phyloP scores from a whole-genome alignment of 1,140 invertebrate species.

The Anadara kagoshimensis region DNA sequence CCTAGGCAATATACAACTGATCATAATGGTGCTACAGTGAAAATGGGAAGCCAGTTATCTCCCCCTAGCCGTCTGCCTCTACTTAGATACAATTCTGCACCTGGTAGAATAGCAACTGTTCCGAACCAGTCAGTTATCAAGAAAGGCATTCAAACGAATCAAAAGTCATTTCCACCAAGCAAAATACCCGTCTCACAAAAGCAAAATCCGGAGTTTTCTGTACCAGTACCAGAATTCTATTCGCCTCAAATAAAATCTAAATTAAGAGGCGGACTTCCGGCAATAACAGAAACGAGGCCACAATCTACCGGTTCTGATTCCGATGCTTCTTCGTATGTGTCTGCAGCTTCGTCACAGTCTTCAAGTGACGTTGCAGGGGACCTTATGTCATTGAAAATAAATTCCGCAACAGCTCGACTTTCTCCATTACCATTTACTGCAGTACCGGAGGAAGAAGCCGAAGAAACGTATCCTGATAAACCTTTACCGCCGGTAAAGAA shows the following conservation, averaged over 20 bases:
- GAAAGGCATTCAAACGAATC: conserved; percentile 2
- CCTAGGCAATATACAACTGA: conserved; percentile 40
- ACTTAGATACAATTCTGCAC: conserved; percentile 63
- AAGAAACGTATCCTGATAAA: conserved; percentile 13
- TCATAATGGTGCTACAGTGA: conserved; percentile 11
- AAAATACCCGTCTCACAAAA: conserved; percentile 45
- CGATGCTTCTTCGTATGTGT: conserved; percentile 36
- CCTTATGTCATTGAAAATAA: conserved; percentile 17
- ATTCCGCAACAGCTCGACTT: conserved; percentile 18
- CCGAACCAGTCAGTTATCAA: conserved; percentile 53
- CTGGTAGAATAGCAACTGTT: conserved; percentile 64
- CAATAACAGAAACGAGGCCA: conserved; percentile 23
- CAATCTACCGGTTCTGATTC: conserved; percentile 24
- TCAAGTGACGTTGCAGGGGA: conserved; percentile 23
- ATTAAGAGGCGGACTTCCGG: conserved; percentile 5
- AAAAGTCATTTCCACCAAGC: conserved; percentile 40
- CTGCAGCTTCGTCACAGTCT: conserved; percentile 37
- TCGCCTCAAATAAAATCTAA: background rate
- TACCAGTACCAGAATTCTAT: background rate
- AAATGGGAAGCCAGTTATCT: conserved; percentile 49
- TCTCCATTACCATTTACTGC: conserved; percentile 16
- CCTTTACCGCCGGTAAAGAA: background rate
- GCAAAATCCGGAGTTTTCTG: background rate
- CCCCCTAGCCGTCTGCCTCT: conserved; percentile 31
- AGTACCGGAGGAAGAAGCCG: conserved; percentile 2